A percentile compares a stretch with the other conserved stretches of the same genome.
phyloP scores from a whole-genome alignment of 2,797 vertebrate species.

The Neosilurus hyrtlii region DNA sequence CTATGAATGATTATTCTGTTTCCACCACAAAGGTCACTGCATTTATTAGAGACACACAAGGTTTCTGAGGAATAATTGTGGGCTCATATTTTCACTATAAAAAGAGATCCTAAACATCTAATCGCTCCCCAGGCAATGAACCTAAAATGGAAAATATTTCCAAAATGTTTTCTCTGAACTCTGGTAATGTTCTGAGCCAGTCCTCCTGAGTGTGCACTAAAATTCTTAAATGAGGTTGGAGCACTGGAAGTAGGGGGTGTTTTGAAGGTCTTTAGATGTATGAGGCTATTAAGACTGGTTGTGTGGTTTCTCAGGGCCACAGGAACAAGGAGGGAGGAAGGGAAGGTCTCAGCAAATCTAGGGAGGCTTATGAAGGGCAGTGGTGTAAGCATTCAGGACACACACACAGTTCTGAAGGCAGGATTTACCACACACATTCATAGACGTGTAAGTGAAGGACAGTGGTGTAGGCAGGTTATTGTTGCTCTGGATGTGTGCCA shows the following conservation, averaged over 20 bases:
- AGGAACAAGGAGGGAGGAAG: slow-evolving; percentile 14
- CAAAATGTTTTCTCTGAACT: slow-evolving; percentile 3
- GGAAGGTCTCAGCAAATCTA: slow-evolving; percentile 38
- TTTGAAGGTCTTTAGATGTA: slow-evolving; percentile 43
- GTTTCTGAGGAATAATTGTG: slow-evolving; percentile 11
- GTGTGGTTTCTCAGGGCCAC: slow-evolving; percentile 43
- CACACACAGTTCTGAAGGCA: slow-evolving; percentile 28
- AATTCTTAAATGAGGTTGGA: slow-evolving; percentile 25
- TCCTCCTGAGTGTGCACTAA: slow-evolving; percentile 11
- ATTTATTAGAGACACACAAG: slow-evolving; percentile 13
- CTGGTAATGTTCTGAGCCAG: background rate
- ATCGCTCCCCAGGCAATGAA: slow-evolving; percentile 7
- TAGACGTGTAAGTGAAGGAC: slow-evolving; percentile 11
- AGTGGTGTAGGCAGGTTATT: slow-evolving; percentile 24
- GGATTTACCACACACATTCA: slow-evolving; percentile 27
- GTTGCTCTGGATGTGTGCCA: slow-evolving; percentile 22
- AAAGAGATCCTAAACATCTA: slow-evolving; percentile 17
- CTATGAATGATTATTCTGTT: slow-evolving; percentile 12
- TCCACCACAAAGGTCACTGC: background rate
- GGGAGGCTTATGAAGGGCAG: slow-evolving; percentile 33
- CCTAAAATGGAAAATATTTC: slow-evolving; percentile 30
- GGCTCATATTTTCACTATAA: slow-evolving; percentile 4
- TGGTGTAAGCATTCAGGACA: slow-evolving; percentile 34
- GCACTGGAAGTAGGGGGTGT: background rate
- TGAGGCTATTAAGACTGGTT: slow-evolving; percentile 49